These are phyloP conservation scores for Larimichthys crocea DNA, from an alignment of 2,113 vertebrate genomes.

Conservation along the genomic window DNA sequence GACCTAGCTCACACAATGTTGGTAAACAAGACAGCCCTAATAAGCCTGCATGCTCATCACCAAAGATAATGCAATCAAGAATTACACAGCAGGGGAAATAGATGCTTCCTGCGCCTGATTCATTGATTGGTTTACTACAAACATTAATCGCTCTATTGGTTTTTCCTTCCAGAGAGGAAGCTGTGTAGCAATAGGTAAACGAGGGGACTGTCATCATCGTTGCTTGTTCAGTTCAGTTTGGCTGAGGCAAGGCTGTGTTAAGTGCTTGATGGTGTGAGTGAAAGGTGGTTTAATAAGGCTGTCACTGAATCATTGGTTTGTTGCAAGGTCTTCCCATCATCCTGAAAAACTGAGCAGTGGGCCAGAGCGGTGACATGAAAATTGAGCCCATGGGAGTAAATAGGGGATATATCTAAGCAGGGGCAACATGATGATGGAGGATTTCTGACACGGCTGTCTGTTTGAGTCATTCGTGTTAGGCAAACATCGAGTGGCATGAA, in stretches of 20 bases:
- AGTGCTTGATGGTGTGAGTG: constrained; percentile 23
- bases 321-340: constrained; percentile 38
- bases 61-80: constrained; percentile 60
- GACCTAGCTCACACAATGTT: neutral
- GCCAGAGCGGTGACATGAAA: constrained; percentile 7
- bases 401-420: neutral
- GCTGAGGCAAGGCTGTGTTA: constrained; percentile 12
- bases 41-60: constrained; percentile 22
- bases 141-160: constrained; percentile 61
- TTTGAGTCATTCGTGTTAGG: constrained; percentile 8
- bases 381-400: constrained; percentile 16
- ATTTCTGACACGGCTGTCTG: constrained; percentile 6
- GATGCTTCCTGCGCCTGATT: constrained; percentile 18
- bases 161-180: constrained; percentile 49
- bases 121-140: constrained; percentile 58
- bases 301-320: constrained; percentile 17
- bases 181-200: constrained; percentile 47
- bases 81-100: constrained; percentile 58
- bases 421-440: neutral
- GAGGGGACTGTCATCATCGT: constrained; percentile 15
- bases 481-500: constrained; percentile 5
- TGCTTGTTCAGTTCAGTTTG: constrained; percentile 51
- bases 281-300: constrained; percentile 38
- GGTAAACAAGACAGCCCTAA: constrained; percentile 33
- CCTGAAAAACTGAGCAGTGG: neutral